phyloP scores from a whole-genome alignment of 53 echinoderm and acorn worm species.

The Echinarachnius parma region DNA sequence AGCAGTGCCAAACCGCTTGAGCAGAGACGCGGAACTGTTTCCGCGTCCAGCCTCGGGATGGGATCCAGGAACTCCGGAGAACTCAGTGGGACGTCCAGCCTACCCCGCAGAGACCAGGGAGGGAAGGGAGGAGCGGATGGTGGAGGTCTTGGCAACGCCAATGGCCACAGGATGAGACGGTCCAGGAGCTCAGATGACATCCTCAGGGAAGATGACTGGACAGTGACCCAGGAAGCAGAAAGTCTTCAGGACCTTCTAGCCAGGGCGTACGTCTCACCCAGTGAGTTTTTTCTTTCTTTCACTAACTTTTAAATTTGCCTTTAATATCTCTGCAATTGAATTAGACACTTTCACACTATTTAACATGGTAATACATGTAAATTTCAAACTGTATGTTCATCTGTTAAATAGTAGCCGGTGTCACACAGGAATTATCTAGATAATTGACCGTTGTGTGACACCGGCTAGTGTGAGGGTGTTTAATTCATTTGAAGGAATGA shows the following conservation, averaged over 20 bases:
- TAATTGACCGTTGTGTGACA: too few species aligned
- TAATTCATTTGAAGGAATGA: too few species aligned
- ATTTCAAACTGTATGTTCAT: too few species aligned
- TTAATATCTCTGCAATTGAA: too few species aligned
- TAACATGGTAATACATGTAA: too few species aligned
- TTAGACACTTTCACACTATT: too few species aligned
- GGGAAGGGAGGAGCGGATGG: conserved; percentile 5
- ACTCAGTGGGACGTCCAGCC: conserved; percentile 16
- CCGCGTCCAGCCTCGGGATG: background rate
- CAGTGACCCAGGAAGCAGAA: conserved; percentile 42
- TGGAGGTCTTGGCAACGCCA: background rate
- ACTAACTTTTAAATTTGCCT: too few species aligned
- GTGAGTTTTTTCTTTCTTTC: too few species aligned
- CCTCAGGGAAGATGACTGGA: conserved; percentile 27
- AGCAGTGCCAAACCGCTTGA: background rate
- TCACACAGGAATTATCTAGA: too few species aligned
- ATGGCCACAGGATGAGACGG: conserved; percentile 20
- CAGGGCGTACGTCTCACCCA: conserved; percentile 37
- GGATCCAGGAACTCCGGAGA: background rate
- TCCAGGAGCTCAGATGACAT: conserved; percentile 39
- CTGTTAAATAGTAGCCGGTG: too few species aligned
- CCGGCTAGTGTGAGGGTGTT: too few species aligned
- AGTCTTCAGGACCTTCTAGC: conserved; percentile 52
- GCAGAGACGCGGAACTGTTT: conserved; percentile 30
- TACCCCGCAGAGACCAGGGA: conserved; percentile 14